Conservation (phyloP, 23 tunicate species). For the Halocynthia aurantium region DNA sequence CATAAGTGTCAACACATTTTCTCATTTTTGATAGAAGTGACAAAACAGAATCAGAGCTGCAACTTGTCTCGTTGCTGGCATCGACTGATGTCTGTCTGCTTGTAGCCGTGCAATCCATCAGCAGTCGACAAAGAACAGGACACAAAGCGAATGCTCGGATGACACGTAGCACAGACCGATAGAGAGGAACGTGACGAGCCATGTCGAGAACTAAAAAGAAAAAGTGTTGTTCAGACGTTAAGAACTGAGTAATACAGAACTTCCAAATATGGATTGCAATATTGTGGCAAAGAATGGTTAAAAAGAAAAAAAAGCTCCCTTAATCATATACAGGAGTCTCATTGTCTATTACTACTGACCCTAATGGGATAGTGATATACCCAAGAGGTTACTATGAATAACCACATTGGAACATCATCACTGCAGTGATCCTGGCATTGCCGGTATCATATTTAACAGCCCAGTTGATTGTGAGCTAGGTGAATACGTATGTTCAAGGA, state of each 20-base stretch:
- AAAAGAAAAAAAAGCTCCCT: no score
- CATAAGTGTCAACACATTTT: conserved; percentile 23
- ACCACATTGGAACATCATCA: no score
- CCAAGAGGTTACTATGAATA: no score
- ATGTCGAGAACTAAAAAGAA: conserved; percentile 7
- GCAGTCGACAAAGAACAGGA: conserved; percentile 23
- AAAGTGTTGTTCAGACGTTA: neutral
- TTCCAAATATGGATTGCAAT: no score
- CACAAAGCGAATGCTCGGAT: conserved; percentile 25
- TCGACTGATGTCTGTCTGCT: neutral
- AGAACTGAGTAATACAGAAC: neutral
- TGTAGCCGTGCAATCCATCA: neutral
- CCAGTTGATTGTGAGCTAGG: no score
- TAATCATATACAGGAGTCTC: no score
- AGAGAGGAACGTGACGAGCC: conserved; percentile 17
- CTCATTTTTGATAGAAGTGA: conserved; percentile 16
- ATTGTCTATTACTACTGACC: no score
- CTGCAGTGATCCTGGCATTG: no score
- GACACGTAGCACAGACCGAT: conserved; percentile 4
- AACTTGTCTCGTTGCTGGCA: neutral
- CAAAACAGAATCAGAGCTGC: neutral
- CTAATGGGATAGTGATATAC: no score
- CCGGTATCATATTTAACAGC: no score
- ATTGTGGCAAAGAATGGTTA: no score
- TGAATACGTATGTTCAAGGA: no score